Evolutionary conservation across 2,888 invertebrate genomes (phyloP).

Genomic region (Brachynemurus nebulosus): DNA sequence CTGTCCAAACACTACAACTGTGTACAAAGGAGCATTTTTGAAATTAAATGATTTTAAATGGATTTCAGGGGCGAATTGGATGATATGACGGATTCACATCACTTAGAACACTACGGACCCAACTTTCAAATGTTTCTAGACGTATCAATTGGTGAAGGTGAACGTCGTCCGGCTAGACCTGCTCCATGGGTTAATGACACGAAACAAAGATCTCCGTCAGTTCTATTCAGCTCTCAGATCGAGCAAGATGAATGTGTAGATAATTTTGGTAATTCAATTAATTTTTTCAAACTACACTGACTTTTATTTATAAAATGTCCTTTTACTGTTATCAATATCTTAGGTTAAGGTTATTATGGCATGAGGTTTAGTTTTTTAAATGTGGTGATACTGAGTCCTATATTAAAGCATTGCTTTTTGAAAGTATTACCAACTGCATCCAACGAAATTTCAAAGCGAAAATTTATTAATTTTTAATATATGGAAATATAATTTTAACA

Average conservation of each 20-base stretch:
- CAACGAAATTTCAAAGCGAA: too few species aligned
- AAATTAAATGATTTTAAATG: too few species aligned
- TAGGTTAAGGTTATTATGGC: too few species aligned
- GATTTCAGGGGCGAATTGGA: too few species aligned
- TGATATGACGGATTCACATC: slow-evolving; percentile 53
- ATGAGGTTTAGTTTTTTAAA: too few species aligned
- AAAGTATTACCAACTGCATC: too few species aligned
- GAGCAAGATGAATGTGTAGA: slow-evolving; percentile 76
- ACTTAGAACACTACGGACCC: slow-evolving; percentile 48
- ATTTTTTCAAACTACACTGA: not conserved
- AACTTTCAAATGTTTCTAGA: slow-evolving; percentile 55
- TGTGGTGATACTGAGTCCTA: too few species aligned
- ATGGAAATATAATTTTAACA: too few species aligned
- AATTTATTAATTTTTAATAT: too few species aligned
- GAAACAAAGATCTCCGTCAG: slow-evolving; percentile 35
- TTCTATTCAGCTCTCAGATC: slow-evolving; percentile 60
- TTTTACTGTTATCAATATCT: not conserved
- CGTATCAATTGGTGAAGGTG: slow-evolving; percentile 55
- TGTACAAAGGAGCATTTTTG: too few species aligned
- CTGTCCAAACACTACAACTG: too few species aligned
- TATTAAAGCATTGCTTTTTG: too few species aligned
- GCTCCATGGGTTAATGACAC: slow-evolving; percentile 63
- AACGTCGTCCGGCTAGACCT: slow-evolving; percentile 48
- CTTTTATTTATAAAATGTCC: not conserved
- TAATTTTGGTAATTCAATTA: slow-evolving; percentile 52